Conservation (phyloP, 2,797 vertebrate genomes). For the Apogon talboti region DNA sequence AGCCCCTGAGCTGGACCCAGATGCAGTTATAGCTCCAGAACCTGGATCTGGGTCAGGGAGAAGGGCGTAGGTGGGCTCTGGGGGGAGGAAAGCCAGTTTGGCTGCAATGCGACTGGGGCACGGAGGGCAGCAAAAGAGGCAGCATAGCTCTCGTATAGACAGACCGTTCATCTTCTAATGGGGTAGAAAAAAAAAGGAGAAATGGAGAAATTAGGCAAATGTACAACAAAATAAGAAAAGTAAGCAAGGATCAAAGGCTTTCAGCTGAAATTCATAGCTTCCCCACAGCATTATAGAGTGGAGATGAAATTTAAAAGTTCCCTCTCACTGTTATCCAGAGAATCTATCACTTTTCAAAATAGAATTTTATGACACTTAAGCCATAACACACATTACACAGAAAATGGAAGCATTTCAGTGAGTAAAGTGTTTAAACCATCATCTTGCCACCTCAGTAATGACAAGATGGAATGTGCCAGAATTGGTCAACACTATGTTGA, state of each 20-base stretch:
- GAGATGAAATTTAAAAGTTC: no score
- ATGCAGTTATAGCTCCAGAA: slow-evolving; percentile 59
- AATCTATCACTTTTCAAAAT: no score
- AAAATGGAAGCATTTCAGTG: neutral
- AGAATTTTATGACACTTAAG: no score
- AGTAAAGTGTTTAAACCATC: neutral
- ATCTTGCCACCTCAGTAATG: neutral
- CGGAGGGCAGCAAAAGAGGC: slow-evolving; percentile 95
- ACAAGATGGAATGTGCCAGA: neutral
- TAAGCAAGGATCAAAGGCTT: neutral
- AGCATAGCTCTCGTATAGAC: slow-evolving; percentile 94
- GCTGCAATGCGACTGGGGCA: slow-evolving; percentile 96
- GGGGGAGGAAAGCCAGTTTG: slow-evolving; percentile 96
- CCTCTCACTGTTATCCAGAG: no score
- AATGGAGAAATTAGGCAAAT: slow-evolving; percentile 5
- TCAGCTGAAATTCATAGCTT: slow-evolving; percentile 13
- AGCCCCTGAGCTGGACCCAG: slow-evolving; percentile 60
- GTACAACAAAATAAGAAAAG: slow-evolving; percentile 6
- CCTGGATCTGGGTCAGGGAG: slow-evolving; percentile 85
- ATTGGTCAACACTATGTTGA: neutral
- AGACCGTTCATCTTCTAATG: slow-evolving; percentile 92
- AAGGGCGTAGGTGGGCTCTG: slow-evolving; percentile 93
- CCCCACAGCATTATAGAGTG: neutral
- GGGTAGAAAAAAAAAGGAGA: slow-evolving; percentile 47
- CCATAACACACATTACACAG: neutral